Evolutionary conservation across 2,888 invertebrate species (phyloP).

Genomic region (Dimorphilus gyrociliatus): DNA sequence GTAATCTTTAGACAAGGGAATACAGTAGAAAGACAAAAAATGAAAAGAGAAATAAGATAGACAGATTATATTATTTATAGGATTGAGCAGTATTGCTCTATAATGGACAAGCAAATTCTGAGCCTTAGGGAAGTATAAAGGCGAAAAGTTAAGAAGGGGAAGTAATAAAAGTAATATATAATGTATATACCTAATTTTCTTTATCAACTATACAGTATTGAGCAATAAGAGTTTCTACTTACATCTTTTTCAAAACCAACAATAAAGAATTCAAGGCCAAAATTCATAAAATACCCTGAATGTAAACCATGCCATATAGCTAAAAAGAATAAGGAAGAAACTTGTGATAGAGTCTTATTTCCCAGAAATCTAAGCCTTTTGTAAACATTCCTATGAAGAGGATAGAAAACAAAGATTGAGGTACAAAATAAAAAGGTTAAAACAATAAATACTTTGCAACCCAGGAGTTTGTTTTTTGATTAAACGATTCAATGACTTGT

Average conservation of each 20-base stretch:
- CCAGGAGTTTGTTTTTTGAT: slow-evolving; percentile 88
- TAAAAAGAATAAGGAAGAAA: slow-evolving; percentile 62
- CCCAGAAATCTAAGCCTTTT: slow-evolving; percentile 79
- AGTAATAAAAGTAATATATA: no score
- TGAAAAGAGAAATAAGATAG: no score
- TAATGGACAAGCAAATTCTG: no score
- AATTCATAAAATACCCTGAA: slow-evolving; percentile 80
- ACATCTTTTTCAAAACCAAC: slow-evolving; percentile 27
- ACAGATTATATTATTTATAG: no score
- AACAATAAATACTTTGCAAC: slow-evolving; percentile 52
- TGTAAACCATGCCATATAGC: slow-evolving; percentile 92
- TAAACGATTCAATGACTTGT: slow-evolving; percentile 69
- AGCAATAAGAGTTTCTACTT: slow-evolving; percentile 5
- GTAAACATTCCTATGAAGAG: slow-evolving; percentile 55
- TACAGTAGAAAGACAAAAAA: no score
- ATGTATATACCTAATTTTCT: no score
- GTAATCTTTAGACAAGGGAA: no score
- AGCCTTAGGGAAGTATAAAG: no score
- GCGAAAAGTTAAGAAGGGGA: no score
- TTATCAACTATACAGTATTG: not conserved
- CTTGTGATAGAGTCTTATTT: slow-evolving; percentile 61
- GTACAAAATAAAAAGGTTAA: slow-evolving; percentile 3
- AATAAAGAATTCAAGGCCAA: slow-evolving; percentile 67
- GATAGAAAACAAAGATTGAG: slow-evolving; percentile 1
- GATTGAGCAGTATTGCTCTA: no score